A percentile compares a stretch with the other conserved stretches of the same genome.
These are phyloP conservation scores for Macrotis lagotis DNA, from an alignment of 2,113 vertebrate species.

Conservation along the genomic window DNA sequence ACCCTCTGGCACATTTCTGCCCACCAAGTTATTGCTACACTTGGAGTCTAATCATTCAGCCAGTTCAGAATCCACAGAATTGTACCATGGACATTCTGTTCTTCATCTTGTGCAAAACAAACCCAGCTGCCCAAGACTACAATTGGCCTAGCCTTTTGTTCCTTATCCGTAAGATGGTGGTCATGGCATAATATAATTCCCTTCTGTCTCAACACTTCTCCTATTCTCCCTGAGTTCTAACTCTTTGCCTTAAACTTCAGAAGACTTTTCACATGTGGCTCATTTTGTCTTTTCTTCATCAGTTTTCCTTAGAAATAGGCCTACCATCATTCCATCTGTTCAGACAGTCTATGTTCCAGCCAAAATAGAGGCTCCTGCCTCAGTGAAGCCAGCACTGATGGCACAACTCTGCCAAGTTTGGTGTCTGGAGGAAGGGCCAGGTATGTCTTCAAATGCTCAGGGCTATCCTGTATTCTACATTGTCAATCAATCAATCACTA, in stretches of 20 bases:
- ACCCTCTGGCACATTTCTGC: not conserved
- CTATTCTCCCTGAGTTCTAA: not conserved
- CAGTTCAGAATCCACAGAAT: not conserved
- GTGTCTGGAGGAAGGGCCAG: not conserved
- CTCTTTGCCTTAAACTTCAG: not conserved
- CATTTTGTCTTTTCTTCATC: not conserved
- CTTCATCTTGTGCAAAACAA: not conserved
- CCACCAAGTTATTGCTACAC: not conserved
- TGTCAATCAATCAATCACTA: not conserved
- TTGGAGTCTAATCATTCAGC: not conserved
- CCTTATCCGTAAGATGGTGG: not conserved
- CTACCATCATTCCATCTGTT: not conserved
- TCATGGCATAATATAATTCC: not conserved
- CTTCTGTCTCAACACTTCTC: not conserved
- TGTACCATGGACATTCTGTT: not conserved
- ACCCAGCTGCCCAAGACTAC: not conserved
- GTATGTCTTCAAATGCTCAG: not conserved
- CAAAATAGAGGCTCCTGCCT: not conserved
- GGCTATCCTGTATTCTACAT: not conserved
- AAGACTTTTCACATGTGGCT: not conserved
- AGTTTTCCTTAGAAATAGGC: not conserved
- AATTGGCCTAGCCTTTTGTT: not conserved
- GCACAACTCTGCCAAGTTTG: not conserved
- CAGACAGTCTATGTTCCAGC: not conserved
- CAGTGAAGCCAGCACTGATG: not conserved